These are phyloP conservation scores for Holotrichia oblita DNA, from an alignment of 1,140 invertebrate genomes.

Conservation along the genomic window DNA sequence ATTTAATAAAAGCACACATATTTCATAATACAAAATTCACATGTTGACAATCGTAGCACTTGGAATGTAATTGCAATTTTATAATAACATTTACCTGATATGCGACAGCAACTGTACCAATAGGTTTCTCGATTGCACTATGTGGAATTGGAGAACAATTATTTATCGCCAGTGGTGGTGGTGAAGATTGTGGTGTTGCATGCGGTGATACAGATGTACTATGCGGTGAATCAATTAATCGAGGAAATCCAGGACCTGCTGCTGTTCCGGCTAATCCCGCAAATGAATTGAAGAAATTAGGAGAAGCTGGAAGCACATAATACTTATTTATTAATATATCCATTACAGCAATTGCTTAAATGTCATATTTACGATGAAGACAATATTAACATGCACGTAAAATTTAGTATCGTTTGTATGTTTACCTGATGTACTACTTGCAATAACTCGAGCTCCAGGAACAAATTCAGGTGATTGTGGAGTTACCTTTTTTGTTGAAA, in stretches of 20 bases:
- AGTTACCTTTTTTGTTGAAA: conserved; percentile 63
- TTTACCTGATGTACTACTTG: conserved; percentile 49
- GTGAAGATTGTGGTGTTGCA: conserved; percentile 55
- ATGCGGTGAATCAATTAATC: conserved; percentile 48
- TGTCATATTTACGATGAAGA: background rate
- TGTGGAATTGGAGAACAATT: conserved; percentile 57
- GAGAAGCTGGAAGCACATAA: conserved; percentile 50
- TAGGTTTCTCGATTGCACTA: conserved; percentile 57
- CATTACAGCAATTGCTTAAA: background rate
- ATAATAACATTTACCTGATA: conserved; percentile 61
- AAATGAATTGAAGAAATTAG: conserved; percentile 56
- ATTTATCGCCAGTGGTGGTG: conserved; percentile 49
- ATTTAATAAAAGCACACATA: too few relatives aligned
- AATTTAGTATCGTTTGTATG: conserved; percentile 14
- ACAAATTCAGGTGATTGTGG: conserved; percentile 64
- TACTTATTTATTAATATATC: background rate
- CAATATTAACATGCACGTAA: background rate
- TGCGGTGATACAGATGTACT: conserved; percentile 52
- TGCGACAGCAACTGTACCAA: conserved; percentile 61
- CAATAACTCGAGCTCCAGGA: conserved; percentile 52
- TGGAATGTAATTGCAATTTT: background rate
- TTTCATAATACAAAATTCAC: too few relatives aligned
- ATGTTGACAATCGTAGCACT: too few relatives aligned
- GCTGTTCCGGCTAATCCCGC: conserved; percentile 45
- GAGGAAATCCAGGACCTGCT: conserved; percentile 43